Base-by-base conservation (phyloP, 2,888 invertebrate genomes). In the Mimumesa dahlbomi region DNA sequence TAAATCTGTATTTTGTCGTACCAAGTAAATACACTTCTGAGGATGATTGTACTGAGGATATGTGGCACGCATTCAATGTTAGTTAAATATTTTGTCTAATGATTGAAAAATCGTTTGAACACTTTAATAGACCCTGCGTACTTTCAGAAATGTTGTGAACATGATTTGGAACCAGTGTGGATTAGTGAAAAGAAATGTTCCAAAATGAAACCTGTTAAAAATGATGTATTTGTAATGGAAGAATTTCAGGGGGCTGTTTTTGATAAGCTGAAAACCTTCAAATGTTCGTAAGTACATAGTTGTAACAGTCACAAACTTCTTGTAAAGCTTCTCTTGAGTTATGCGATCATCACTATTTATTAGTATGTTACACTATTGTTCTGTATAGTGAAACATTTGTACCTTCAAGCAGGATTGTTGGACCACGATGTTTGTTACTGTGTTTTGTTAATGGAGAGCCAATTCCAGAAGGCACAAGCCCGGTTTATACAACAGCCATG, bases 401-500 rank as follows among this genome's bases (percentile, higher is more conserved):
- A n/a, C n/a, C n/a, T 31, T 52, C 82, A 80, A 91, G 88, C 88
- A 96, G 96, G 85, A 91, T 97, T 73, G 91, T 97, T 64, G 97
- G 97, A 0, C 96, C 97, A 0, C 92, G 93, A 56, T 97, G 97
- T 85, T 87, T 98, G 13, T 90, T 94, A 50, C 92, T 93, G 43
- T 97, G 96, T 83, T 89, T 96, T 42, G 91, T 92, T 22, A 93
- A 94, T 82, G 93, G 93, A 11, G 91, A 92, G 80, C 91, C 94
- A 0, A 94, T 97, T 77, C 97, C 97, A 0, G 92, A 93, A 57
- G 94, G 93, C 3, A 91, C 92, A 0, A 93, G 93, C 82, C 96
- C 97, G 0, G 93, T 97, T 0, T 96, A 92, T 83, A 95, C 94
- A 19, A 92, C 95, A 49, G 95, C 96, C 0, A 96, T 98, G 97